Percentiles rank a stretch among this genome's conserved stretches.
phyloP scores from a whole-genome alignment of 2,113 vertebrate species.

The Melanerpes formicivorus region DNA sequence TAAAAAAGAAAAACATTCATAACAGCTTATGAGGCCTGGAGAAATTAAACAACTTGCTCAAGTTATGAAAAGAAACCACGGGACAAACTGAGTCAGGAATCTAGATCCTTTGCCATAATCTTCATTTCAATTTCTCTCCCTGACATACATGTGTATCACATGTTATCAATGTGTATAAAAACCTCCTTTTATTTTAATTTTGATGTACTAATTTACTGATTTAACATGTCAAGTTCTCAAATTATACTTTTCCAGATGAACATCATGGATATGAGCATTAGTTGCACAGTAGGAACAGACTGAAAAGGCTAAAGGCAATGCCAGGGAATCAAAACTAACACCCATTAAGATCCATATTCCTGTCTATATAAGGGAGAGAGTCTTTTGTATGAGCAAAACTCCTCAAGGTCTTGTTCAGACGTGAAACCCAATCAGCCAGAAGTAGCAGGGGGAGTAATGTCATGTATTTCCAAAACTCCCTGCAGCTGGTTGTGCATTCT shows the following conservation, averaged over 20 bases:
- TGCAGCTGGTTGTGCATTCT: conserved; percentile 22
- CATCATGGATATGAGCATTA: conserved; percentile 18
- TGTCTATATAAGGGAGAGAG: background rate
- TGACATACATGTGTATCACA: background rate
- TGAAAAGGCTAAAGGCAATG: conserved; percentile 38
- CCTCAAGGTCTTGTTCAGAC: conserved; percentile 42
- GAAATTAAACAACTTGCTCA: background rate
- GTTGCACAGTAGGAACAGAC: conserved; percentile 39
- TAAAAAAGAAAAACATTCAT: background rate
- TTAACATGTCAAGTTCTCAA: background rate
- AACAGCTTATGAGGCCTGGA: background rate
- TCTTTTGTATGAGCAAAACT: conserved; percentile 28
- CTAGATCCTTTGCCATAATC: background rate
- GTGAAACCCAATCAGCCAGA: background rate
- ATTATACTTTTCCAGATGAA: background rate
- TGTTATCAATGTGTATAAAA: background rate
- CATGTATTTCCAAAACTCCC: conserved; percentile 37
- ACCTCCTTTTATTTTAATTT: background rate
- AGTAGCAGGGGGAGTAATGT: background rate
- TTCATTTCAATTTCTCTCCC: background rate
- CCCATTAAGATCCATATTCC: background rate
- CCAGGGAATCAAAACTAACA: conserved; percentile 20
- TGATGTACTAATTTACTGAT: background rate
- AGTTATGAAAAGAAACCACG: background rate
- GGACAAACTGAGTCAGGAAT: background rate